phyloP scores from a whole-genome alignment of 2,113 vertebrate species.

The Percina caprodes region DNA sequence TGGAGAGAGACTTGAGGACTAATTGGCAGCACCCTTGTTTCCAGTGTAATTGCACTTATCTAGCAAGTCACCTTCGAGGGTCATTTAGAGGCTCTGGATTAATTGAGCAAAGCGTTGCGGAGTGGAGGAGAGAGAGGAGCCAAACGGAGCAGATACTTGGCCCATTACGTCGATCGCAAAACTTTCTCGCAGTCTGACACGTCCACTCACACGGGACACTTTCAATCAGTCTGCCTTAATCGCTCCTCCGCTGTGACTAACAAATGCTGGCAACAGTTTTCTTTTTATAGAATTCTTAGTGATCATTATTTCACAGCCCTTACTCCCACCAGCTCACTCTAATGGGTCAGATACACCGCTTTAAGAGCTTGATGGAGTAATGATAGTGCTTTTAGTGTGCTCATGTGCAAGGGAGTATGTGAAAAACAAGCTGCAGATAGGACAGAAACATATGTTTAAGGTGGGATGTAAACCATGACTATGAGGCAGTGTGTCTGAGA shows the following conservation, averaged over 20 bases:
- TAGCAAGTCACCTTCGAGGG: slow-evolving; percentile 86
- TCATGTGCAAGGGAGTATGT: slow-evolving; percentile 62
- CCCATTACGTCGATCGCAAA: slow-evolving; percentile 78
- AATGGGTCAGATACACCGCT: slow-evolving; percentile 71
- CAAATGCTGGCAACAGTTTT: slow-evolving; percentile 66
- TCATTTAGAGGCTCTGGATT: slow-evolving; percentile 84
- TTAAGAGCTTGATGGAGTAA: slow-evolving; percentile 75
- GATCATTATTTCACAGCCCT: slow-evolving; percentile 76
- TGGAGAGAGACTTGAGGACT: slow-evolving; percentile 79
- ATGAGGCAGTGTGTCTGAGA: slow-evolving; percentile 40
- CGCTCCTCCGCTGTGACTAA: slow-evolving; percentile 71
- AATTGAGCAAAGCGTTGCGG: slow-evolving; percentile 81
- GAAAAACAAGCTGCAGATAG: slow-evolving; percentile 57
- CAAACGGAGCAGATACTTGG: slow-evolving; percentile 74
- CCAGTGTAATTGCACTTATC: slow-evolving; percentile 86
- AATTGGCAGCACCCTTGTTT: slow-evolving; percentile 85
- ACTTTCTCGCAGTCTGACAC: slow-evolving; percentile 71
- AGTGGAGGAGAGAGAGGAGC: slow-evolving; percentile 65
- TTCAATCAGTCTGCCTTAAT: slow-evolving; percentile 77
- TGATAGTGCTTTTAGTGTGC: slow-evolving; percentile 76
- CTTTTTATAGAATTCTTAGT: slow-evolving; percentile 80
- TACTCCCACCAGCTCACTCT: slow-evolving; percentile 76
- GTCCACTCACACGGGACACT: slow-evolving; percentile 72
- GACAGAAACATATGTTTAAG: slow-evolving; percentile 63
- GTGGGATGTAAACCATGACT: slow-evolving; percentile 68